Base-by-base conservation (phyloP, 2,888 invertebrate species). In the Graphium colonna region DNA sequence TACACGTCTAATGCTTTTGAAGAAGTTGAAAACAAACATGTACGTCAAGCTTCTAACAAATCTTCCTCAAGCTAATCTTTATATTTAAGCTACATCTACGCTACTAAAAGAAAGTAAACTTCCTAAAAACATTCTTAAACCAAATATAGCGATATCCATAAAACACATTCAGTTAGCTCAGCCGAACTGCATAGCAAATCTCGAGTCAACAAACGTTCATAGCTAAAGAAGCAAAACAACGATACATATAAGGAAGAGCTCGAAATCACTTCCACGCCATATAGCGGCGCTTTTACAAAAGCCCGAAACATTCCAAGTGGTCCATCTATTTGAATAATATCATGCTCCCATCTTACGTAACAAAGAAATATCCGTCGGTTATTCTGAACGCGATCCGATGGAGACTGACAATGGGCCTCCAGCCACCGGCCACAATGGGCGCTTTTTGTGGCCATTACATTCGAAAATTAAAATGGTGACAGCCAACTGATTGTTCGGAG, bases 281-380 rank as follows among this genome's bases (percentile, higher is more conserved):
- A 54, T 45, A 50, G 50, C 41, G 45, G 33, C 49, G 44, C 39
- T 49, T 49, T 44, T 36, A 40, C 40, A 43, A 51, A 33, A n/a
- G 31, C 49, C 40, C 39, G 49, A 44, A 44, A 49, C 31, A 43
- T 49, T 43, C 49, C 49, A 54, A 54, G 45, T 50, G 50, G 50
- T 54, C 45, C 50, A 50, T 54, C 45, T 54, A 46, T 54, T 54
- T 54, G 50, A 54, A 54, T 54, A 54, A 54, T 54, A 49, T 49
- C 49, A 43, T 38, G 38, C 51, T 51, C 38, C 47, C 31, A 15
- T 18, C 40, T 50, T 54, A 31, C 50, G 45, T 45, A 54, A 54
- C 54, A 54, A 54, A 54, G 54, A 50, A 50, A 54, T 45, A 49
- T 38, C 53, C 15, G 40, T 4, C 39, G 38, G 39, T 53, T 31